These are phyloP conservation scores for Hypsibius dujardini DNA, from an alignment of 1,140 invertebrate species.

Conservation along the genomic window DNA sequence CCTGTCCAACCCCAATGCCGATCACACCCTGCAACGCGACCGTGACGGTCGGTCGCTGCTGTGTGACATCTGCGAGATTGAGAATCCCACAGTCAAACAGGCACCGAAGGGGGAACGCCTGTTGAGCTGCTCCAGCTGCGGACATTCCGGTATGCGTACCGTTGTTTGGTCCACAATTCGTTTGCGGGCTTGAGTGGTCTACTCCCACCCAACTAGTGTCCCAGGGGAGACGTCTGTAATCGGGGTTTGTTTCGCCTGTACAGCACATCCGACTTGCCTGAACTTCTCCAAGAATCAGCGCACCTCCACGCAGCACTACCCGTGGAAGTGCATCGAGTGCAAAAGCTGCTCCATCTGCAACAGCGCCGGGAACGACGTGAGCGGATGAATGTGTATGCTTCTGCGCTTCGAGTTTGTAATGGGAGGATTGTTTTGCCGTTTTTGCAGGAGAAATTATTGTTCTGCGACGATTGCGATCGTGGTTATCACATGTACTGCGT, in stretches of 20 bases:
- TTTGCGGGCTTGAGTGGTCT: slow-evolving; percentile 6
- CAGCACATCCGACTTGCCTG: slow-evolving; percentile 47
- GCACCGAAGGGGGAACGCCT: slow-evolving; percentile 83
- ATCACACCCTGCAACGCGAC: slow-evolving; percentile 22
- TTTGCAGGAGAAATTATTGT: slow-evolving; percentile 77
- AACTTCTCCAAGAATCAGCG: slow-evolving; percentile 84
- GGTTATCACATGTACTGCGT: slow-evolving; percentile 99
- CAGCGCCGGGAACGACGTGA: slow-evolving; percentile 96
- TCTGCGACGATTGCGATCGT: slow-evolving; percentile 99
- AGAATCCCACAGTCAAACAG: slow-evolving; percentile 85
- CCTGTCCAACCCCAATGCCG: slow-evolving; percentile 2
- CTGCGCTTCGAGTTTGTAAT: too few relatives aligned
- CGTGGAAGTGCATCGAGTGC: slow-evolving; percentile 99
- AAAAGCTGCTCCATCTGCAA: slow-evolving; percentile 98
- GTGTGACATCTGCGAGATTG: slow-evolving; percentile 95
- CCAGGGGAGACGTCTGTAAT: too few relatives aligned
- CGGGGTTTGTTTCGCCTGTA: slow-evolving; percentile 23
- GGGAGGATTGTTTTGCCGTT: too few relatives aligned
- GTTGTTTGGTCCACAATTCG: not conserved
- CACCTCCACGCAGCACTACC: slow-evolving; percentile 30
- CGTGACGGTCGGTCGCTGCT: slow-evolving; percentile 50
- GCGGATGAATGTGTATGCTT: too few relatives aligned
- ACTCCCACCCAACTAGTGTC: too few relatives aligned
- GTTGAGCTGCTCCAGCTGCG: slow-evolving; percentile 94
- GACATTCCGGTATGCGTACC: slow-evolving; percentile 64